Evolutionary conservation across 2,888 invertebrate genomes (phyloP), one percentile per base, ranked within the genome.

Genomic region (Agrotis exclamationis): DNA sequence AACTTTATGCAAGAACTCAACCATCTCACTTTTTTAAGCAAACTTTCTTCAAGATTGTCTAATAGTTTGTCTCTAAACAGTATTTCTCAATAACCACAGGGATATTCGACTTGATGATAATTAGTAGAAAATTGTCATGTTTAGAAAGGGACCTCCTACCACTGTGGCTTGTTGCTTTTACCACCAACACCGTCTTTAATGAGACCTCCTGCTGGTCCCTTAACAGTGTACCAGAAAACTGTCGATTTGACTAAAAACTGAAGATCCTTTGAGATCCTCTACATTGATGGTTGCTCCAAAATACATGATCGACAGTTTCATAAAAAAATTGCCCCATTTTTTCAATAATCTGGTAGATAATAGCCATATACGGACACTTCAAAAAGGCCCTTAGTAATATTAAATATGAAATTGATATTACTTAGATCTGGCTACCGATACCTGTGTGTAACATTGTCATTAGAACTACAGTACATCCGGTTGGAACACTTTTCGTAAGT

Each of bases 401-500:
- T 60, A 66, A 74, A 75, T 59, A 63, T 80, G 71, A 79, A 70
- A 60, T 70, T 57, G 20, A 74, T 66, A 68, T 68, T 72, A 28
- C 59, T 57, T 65, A 70, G 65, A 64, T 60, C 39, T 51, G 51
- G 22, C 24, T 24, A 67, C 39, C 58, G 71, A 76, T 79, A 74
- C 71, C 58, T 68, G 69, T 54, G 57, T 68, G 69, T 54, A 76
- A 78, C 83, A 80, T 84, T 80, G 84, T 84, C 83, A 87, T 85
- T 88, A 77, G 72, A 83, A 81, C 84, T 75, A 82, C 78, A 83
- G 81, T 74, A 87, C 87, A 91, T 91, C 91, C 91, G 90, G 90
- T 90, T 88, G 83, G 76, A 84, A 87, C 84, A 83, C 80, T 87
- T 86, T 90, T 84, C 79, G 82, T 88, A 77, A 86, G 79, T 76